Evolutionary conservation across 2,797 vertebrate genomes (phyloP), one percentile per base, ranked within the genome.

Genomic region (Threskiornis aethiopicus): DNA sequence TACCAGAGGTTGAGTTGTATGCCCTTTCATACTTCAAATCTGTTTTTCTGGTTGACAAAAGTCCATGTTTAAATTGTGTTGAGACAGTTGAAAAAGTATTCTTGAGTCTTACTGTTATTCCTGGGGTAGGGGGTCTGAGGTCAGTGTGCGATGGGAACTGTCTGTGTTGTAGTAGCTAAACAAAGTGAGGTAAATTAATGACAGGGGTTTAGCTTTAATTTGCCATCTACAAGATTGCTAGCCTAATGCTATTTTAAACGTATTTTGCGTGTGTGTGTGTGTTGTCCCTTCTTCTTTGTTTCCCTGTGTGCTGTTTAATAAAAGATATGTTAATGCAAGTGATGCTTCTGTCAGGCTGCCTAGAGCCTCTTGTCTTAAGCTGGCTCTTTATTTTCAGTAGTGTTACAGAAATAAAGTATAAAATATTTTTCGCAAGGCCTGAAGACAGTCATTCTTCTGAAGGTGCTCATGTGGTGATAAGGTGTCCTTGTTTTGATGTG

Each of bases 321-420:
- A 97, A 97, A 94, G 37, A 84, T 91, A 61, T 0, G 3, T 78
- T 96, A 89, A 94, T 3, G 73, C 84, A 95, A 93, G 72, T 81
- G 88, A 49, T 96, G 89, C 69, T 97, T 97, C 55, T 75, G 51
- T 93, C 84, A 96, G 95, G 87, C 92, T 94, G 51, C 84, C 41
- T 47, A 83, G 94, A 96, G 90, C 95, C 94, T 93, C 42, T 86
- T 6, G 4, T 92, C 47, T 84, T 81, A 91, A 49, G 24, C 25
- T 94, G 96, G 94, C 94, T 92, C 76, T 84, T 92, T 88, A 73
- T 95, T 95, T 92, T 93, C 84, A 92, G 51, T 94, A 94, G 64
- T 51, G 16, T 64, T 84, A 58, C 55, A 88, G 66, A 90, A 94
- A 94, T 94, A 93, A 96, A 94, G n/a, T 59, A 16, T 31, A 80